Conservation (phyloP, 2,113 vertebrate genomes). For the Phalacrocorax pelagicus region DNA sequence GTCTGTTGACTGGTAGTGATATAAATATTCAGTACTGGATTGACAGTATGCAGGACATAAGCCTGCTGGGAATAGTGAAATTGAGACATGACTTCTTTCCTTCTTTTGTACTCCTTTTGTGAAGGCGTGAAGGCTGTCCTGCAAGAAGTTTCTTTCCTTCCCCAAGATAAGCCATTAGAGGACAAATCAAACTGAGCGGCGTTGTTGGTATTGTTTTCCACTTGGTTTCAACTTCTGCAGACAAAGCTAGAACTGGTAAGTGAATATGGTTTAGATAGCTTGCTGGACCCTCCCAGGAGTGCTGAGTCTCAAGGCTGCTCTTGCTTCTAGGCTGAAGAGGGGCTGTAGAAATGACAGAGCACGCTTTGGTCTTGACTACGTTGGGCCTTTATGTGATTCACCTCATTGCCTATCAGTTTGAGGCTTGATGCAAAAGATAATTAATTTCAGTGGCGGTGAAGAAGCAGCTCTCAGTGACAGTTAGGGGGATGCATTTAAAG, state of each 20-base stretch:
- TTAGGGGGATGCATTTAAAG: background rate
- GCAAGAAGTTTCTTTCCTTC: background rate
- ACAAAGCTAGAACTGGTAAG: slow-evolving; percentile 24
- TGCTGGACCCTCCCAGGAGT: background rate
- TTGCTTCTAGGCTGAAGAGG: background rate
- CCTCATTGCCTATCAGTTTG: background rate
- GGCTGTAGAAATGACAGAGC: background rate
- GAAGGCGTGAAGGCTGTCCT: background rate
- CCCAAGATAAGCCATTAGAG: background rate
- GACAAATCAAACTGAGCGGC: background rate
- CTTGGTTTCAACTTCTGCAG: slow-evolving; percentile 11
- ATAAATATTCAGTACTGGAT: slow-evolving; percentile 50
- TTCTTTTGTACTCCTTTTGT: background rate
- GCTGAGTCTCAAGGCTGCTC: background rate
- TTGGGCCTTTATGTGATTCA: background rate
- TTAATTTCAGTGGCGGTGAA: background rate
- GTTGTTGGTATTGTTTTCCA: background rate
- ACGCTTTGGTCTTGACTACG: background rate
- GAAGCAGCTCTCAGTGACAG: background rate
- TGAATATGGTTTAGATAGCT: background rate
- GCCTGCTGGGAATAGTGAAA: background rate
- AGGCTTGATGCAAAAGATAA: background rate
- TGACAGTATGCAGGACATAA: slow-evolving; percentile 14
- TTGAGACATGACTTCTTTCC: background rate
- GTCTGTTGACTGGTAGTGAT: slow-evolving; percentile 24